Evolutionary conservation across 2,797 vertebrate genomes (phyloP).

Genomic region (Cyprinodon diabolis): DNA sequence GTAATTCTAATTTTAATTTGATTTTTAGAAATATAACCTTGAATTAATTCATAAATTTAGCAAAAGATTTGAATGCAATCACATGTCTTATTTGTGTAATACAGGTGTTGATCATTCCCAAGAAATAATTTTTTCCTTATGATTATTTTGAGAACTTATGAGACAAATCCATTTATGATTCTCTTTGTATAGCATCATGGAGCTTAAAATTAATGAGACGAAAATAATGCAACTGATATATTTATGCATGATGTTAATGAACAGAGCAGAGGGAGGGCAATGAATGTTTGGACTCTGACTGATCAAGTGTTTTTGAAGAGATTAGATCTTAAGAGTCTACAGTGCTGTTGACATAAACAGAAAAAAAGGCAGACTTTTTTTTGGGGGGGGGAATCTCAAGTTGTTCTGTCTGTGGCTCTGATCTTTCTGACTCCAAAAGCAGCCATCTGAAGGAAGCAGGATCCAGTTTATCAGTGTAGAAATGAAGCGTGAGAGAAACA

Average conservation of each 20-base stretch:
- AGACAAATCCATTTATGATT: not conserved
- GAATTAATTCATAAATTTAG: too few species aligned
- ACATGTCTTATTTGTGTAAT: too few species aligned
- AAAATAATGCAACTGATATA: not conserved
- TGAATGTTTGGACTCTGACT: not conserved
- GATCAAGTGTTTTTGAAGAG: not conserved
- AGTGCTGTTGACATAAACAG: not conserved
- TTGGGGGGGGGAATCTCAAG: not conserved
- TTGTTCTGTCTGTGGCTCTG: constrained; percentile 1
- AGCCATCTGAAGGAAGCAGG: not conserved
- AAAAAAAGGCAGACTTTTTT: not conserved
- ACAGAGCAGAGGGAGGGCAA: not conserved
- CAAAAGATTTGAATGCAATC: too few species aligned
- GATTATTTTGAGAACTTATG: not conserved
- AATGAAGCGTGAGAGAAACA: not conserved
- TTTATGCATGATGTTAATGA: not conserved
- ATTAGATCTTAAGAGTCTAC: not conserved
- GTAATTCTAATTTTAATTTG: too few species aligned
- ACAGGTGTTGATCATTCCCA: too few species aligned
- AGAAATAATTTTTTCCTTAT: not conserved
- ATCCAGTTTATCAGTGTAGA: constrained; percentile 1
- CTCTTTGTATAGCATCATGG: not conserved
- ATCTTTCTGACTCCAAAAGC: constrained; percentile 10
- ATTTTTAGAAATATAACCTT: too few species aligned
- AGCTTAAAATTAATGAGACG: not conserved